phyloP scores from a whole-genome alignment of 2,888 invertebrate genomes.

The Metallyticus violacea region DNA sequence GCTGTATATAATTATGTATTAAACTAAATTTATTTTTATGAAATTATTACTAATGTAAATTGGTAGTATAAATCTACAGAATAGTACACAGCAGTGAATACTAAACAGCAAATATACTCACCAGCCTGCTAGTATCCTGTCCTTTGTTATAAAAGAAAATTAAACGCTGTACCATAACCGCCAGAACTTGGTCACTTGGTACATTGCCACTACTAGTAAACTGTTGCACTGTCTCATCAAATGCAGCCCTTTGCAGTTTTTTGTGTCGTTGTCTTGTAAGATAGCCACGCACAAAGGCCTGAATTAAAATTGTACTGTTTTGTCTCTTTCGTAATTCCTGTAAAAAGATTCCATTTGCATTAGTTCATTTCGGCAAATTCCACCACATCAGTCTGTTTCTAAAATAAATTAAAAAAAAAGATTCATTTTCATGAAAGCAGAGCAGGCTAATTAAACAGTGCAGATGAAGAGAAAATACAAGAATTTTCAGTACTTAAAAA shows the following conservation, averaged over 20 bases:
- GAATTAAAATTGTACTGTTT: conserved; percentile 76
- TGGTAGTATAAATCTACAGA: too few relatives aligned
- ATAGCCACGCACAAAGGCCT: conserved; percentile 76
- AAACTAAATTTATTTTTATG: neutral
- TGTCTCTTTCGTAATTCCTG: conserved; percentile 69
- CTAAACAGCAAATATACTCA: too few relatives aligned
- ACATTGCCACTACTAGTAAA: conserved; percentile 44
- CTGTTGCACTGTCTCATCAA: conserved; percentile 60
- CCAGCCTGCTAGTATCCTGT: conserved; percentile 65
- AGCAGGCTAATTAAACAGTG: too few relatives aligned
- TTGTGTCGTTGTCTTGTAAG: conserved; percentile 66
- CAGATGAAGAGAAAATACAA: too few relatives aligned
- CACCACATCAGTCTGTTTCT: too few relatives aligned
- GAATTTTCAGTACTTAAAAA: too few relatives aligned
- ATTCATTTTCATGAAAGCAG: too few relatives aligned
- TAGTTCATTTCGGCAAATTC: neutral
- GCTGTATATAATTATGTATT: too few relatives aligned
- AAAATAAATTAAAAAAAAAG: too few relatives aligned
- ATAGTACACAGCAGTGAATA: too few relatives aligned
- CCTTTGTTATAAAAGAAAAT: conserved; percentile 73
- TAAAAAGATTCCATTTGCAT: conserved; percentile 33
- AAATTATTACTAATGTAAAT: too few relatives aligned
- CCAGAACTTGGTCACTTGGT: conserved; percentile 50
- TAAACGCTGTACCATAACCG: conserved; percentile 62
- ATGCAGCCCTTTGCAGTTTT: conserved; percentile 62